Evolutionary conservation across 2,113 vertebrate genomes (phyloP), one percentile per base, ranked within the genome.

Genomic region (Lasiurus borealis): DNA sequence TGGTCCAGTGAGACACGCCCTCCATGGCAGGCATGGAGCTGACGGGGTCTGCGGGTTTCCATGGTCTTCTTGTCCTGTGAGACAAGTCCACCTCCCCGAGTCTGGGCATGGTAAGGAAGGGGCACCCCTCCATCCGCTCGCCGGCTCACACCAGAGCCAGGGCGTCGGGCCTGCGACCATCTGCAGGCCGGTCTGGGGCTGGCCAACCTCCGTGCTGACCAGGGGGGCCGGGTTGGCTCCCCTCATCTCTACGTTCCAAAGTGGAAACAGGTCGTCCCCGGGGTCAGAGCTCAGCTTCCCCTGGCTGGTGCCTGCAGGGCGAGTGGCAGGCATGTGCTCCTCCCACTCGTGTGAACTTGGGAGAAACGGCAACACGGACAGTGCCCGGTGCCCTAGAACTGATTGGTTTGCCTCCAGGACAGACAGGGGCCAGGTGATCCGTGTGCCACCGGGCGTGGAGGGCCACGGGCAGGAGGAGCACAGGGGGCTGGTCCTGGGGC

Each of bases 161-260:
- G 66, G 48, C 0, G 1, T 16, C 1, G 25, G 50, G 34, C 16
- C 1, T 73, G 1, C 2, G 1, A 66, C 66, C 27, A 16, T 15
- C 66, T 40, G 84, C 48, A 59, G 57, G 57, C 57, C 57, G 5
- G 21, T 1, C 57, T 59, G 0, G 57, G 57, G 57, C 57, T 9
- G 57, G 57, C 5, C 46, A 1, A 21, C 12, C 68, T 86, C 68
- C 9, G 25, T 27, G 34, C 52, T 59, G 69, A n/a, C 2, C 2
- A 46, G 27, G 18, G 18, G 50, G 14, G 40, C 48, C 25, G 5
- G 6, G 52, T 31, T 0, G 7, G 68, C 44, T 31, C 36, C 69
- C 44, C 6, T 27, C 57, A 3, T 25, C 1, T 59, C 57, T 5
- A 9, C 29, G 31, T 19, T 72, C 31, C 18, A 21, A 36, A 52